Base-by-base conservation (phyloP, 2,113 vertebrate species). In the Poecilia latipinna region DNA sequence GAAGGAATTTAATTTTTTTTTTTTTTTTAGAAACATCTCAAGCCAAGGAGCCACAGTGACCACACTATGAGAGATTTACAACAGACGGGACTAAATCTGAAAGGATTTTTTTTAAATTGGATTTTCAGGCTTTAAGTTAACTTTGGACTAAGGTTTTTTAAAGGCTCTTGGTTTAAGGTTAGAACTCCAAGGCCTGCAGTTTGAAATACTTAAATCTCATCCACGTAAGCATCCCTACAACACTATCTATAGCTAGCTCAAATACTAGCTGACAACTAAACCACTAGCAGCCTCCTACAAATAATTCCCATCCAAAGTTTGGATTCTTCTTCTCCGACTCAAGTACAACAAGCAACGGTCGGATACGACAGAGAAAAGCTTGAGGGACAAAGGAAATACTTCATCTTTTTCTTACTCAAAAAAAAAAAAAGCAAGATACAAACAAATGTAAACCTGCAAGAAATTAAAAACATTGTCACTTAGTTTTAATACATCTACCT, bases 391-490 rank as follows among this genome's bases (percentile, higher is more conserved):
- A 90, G 92, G 91, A 94, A 94, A 94, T 93, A 94, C 94, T 95
- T 94, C 94, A 95, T 94, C 93, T 85, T 77, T 94, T 86, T 90
- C 91, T 91, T 84, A 72, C 88, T 91, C 84, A 89, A 85, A 70
- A 37, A 37, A 12, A 12, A 11, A 85, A 88, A 88, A 91, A 65
- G 91, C 91, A 92, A 93, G 92, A 91, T 91, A 93, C 86, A 93
- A 78, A 86, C 87, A 89, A 88, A 88, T 93, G 94, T 92, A 94
- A 94, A 94, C 93, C 91, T 94, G 93, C 92, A 85, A 92, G 88
- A 94, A 91, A 93, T 88, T 74, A 88, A 87, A 89, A 92, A 93
- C 84, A 93, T 90, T 83, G 92, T 84, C 87, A 92, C 88, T 92
- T 92, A 87, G 79, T 87, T 92, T 91, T 88, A 93, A 94, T 88